Base-by-base conservation (phyloP, 2,113 vertebrate species). In the Vanacampus margaritifer region DNA sequence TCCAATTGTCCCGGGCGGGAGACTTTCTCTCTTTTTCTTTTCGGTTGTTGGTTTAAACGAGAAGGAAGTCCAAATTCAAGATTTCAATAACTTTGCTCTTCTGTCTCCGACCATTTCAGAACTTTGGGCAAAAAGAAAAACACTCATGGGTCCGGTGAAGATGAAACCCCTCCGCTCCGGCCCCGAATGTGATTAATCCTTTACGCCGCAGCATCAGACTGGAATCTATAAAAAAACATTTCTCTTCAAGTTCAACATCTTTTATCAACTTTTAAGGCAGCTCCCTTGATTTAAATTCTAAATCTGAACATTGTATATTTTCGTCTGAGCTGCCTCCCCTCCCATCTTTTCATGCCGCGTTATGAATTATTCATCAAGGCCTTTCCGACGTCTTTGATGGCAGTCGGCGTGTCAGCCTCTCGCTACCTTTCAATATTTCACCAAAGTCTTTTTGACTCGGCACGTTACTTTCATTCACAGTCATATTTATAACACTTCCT, bases 101-200 rank as follows among this genome's bases (percentile, higher is more conserved):
- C 35, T 24, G 35, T 4, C 13, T 11, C 21, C 58, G 6, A 41
- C 21, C 32, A 39, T 37, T 57, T 17, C 16, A 19, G 54, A 57
- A 32, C 54, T 57, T 57, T 32, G 54, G 26, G 26, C 26, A 32
- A 57, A 56, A 54, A 54, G 23, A 54, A 1, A 54, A 54, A 54
- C 23, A 54, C 23, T 54, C 23, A 26, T 54, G 51, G 24, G 11
- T n/a, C 8, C n/a, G 39, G 39, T 12, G 26, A 72, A 71, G 74
- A 83, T 84, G 68, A 65, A 80, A 79, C 79, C 75, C 73, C 60
- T 48, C 43, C 0, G 58, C 76, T 80, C 54, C 43, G 76, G 53
- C 61, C 48, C 68, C 54, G 75, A 84, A 71, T 76, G 79, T 84
- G 76, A 85, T 83, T 80, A 79, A 81, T 68, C 67, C 69, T 78